phyloP scores from a whole-genome alignment of 1,140 invertebrate species.

The Berghia stephanieae region DNA sequence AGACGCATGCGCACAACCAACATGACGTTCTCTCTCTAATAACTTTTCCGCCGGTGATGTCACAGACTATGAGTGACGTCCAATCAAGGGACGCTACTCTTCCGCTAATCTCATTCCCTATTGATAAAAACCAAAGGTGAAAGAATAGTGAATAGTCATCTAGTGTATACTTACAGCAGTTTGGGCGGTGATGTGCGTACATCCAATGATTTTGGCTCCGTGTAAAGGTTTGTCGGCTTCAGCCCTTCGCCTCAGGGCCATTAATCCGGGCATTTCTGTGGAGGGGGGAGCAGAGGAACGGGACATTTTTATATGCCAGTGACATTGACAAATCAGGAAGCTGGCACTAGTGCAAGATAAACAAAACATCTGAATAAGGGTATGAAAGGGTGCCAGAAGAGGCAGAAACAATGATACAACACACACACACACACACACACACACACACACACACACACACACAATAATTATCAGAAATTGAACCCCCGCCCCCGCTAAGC shows the following conservation, averaged over 20 bases:
- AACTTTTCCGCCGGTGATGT: no score
- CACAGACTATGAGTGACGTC: no score
- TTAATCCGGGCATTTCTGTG: slow-evolving; percentile 96
- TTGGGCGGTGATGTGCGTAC: slow-evolving; percentile 97
- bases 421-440: neutral
- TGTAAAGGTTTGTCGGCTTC: slow-evolving; percentile 92
- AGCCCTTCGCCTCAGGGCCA: slow-evolving; percentile 90
- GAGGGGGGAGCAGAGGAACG: neutral
- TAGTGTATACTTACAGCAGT: slow-evolving; percentile 81
- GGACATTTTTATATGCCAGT: no score
- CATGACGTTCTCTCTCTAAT: no score
- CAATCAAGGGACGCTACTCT: no score
- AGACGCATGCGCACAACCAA: no score
- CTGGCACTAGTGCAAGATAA: no score
- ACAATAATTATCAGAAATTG: no score
- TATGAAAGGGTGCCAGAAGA: neutral
- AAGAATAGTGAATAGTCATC: neutral
- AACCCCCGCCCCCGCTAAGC: no score
- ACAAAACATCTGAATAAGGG: neutral
- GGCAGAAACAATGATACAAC: neutral
- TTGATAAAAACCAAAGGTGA: no score
- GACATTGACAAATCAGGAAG: no score
- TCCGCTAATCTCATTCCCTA: no score
- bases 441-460: neutral
- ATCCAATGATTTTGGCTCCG: slow-evolving; percentile 95